Evolutionary conservation across 1,140 invertebrate genomes (phyloP), one percentile per base, ranked within the genome.

Genomic region (Macrotrachela quadricornifera): DNA sequence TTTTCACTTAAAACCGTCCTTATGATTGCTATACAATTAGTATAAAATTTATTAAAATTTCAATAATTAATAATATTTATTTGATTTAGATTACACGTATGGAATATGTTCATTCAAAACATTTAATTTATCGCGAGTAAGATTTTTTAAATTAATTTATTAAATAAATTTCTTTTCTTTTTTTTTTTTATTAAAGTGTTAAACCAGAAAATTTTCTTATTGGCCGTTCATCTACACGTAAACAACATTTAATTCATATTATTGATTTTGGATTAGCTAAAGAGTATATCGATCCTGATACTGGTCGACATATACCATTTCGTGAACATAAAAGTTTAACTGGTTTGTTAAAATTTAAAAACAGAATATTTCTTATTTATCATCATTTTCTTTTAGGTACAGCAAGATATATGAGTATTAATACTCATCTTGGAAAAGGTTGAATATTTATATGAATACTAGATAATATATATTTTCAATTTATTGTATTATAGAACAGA

Each of bases 201-300:
- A 99, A 97, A 72, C 92, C 92, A 61, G 92, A 99, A 75, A 99
- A 99, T 76, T 99, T 99, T 77, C 80, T 97, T 66, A 94, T 97
- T 74, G 94, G 92, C 69, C 80, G 91, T 74, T 84, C 80, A 74
- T 86, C 85, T 67, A 91, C 83, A 70, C 91, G 90, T 77, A 82
- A 88, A 72, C 88, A 96, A 75, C 94, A 95, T 79, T 80, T 90
- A 71, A 94, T 97, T 72, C 87, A 97, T 76, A 95, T 99, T 76
- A 74, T 77, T 70, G 91, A 96, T 79, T 96, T 97, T 79, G 92
- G 92, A 72, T 78, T 97, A 76, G 91, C 91, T 68, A 97, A 96
- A 79, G 91, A 96, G 78, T 99, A 97, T 75, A 96, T 97, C 78
- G 91, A 97, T 77, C 82, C 91, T 77, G 90, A 96, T 78, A 75